Conservation (phyloP, 2,888 invertebrate genomes). For the Parelbella ahira region DNA sequence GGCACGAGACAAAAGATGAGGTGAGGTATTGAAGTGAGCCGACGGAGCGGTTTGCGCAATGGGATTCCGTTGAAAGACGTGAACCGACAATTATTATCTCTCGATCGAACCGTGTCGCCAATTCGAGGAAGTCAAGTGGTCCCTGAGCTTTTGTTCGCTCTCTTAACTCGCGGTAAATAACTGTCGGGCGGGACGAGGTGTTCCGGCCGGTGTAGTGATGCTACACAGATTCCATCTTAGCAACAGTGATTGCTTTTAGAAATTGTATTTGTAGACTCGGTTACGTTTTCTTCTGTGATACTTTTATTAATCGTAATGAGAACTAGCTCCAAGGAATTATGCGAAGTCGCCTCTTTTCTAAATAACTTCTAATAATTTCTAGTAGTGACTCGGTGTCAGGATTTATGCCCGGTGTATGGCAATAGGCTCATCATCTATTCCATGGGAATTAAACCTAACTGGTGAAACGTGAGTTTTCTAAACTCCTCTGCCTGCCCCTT, state of each 20-base stretch:
- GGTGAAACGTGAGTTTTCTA: too few species aligned
- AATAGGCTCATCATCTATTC: too few species aligned
- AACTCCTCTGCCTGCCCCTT: too few species aligned
- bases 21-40: conserved; percentile 66
- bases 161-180: conserved; percentile 26
- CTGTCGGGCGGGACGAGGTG: conserved; percentile 11
- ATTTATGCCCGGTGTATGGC: too few species aligned
- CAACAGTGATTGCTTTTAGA: conserved; percentile 15
- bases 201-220: conserved; percentile 9
- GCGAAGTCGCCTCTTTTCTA: too few species aligned
- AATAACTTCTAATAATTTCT: too few species aligned
- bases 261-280: conserved; percentile 14
- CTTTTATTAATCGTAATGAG: too few species aligned
- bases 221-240: conserved; percentile 17
- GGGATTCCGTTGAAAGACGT: conserved; percentile 76
- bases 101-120: conserved; percentile 63
- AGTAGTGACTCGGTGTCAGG: too few species aligned
- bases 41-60: conserved; percentile 79
- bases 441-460: too few species aligned
- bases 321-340: too few species aligned
- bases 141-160: conserved; percentile 42
- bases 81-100: conserved; percentile 78
- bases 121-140: conserved; percentile 58
- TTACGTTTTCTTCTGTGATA: too few species aligned
- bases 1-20: conserved; percentile 72